A percentile compares a stretch with the other conserved stretches of the same genome.
phyloP scores from a whole-genome alignment of 2,797 vertebrate genomes.

The Labroides dimidiatus region DNA sequence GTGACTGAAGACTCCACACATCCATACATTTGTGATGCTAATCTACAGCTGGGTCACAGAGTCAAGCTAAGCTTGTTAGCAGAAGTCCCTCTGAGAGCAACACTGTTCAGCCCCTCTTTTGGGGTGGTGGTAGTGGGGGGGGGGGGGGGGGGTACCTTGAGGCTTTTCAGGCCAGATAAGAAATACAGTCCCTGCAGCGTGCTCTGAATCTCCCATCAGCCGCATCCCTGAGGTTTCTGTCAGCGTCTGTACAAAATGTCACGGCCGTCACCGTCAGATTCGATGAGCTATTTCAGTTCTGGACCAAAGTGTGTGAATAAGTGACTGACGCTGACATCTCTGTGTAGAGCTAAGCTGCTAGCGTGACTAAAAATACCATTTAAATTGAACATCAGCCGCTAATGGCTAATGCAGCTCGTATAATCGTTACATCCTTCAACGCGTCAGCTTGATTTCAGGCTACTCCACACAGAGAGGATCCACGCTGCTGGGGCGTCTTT shows the following conservation, averaged over 20 bases:
- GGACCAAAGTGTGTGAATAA: too few relatives aligned
- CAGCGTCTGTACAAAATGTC: not conserved
- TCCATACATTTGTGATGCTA: not conserved
- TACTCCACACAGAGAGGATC: not conserved
- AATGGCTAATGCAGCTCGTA: not conserved
- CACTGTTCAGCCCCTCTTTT: not conserved
- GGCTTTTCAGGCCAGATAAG: not conserved
- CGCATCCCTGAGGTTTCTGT: not conserved
- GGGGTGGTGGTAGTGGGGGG: too few relatives aligned
- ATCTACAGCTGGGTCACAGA: not conserved
- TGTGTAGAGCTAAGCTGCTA: not conserved
- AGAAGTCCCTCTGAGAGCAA: not conserved
- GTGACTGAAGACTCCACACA: not conserved
- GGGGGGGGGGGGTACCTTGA: too few relatives aligned
- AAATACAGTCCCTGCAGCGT: not conserved
- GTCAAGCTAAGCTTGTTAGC: not conserved
- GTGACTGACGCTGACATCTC: not conserved
- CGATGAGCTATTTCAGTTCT: too few relatives aligned
- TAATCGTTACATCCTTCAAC: not conserved
- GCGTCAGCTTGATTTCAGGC: constrained; percentile 3
- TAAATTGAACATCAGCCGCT: not conserved
- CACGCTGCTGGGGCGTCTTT: not conserved
- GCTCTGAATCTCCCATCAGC: not conserved
- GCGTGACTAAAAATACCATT: not conserved
- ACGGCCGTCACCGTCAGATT: not conserved